phyloP scores from a whole-genome alignment of 2,888 invertebrate genomes.

The Drosophila neotestacea region DNA sequence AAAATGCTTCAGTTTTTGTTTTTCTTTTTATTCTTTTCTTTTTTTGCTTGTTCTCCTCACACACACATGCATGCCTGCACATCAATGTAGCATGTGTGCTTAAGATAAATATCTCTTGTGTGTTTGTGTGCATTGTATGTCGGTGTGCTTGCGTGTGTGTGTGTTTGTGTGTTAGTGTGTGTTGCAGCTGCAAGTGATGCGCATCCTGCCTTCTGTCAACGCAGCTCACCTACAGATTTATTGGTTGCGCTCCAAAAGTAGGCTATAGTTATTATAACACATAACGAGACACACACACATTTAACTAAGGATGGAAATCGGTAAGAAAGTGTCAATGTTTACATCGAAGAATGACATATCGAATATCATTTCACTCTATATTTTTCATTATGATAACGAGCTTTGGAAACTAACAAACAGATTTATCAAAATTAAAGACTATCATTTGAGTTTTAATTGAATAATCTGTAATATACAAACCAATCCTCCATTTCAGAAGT shows the following conservation, averaged over 20 bases:
- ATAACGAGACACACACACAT: constrained; percentile 9
- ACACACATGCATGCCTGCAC: constrained; percentile 4
- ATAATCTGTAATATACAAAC: no score
- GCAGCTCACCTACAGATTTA: constrained; percentile 51
- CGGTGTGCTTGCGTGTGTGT: constrained; percentile 21
- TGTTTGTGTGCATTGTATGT: not conserved
- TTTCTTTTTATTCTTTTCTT: not conserved
- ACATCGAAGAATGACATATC: no score
- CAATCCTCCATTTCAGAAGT: no score
- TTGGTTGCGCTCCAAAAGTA: constrained; percentile 57
- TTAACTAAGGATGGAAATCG: no score
- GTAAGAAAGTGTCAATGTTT: no score
- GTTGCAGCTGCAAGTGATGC: constrained; percentile 23
- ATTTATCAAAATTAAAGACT: no score
- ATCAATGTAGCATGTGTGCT: constrained; percentile 49
- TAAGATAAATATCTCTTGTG: constrained; percentile 51
- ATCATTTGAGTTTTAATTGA: no score
- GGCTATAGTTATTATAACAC: constrained; percentile 49
- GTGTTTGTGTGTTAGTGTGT: constrained; percentile 11
- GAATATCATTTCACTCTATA: no score
- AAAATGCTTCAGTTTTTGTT: constrained; percentile 67
- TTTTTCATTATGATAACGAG: no score
- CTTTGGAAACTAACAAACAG: no score
- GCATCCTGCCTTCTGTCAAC: constrained; percentile 23
- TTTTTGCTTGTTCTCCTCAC: constrained; percentile 14